Evolutionary conservation across 2,888 invertebrate genomes (phyloP), one percentile per base, ranked within the genome.

Genomic region (Sicus ferrugineus): DNA sequence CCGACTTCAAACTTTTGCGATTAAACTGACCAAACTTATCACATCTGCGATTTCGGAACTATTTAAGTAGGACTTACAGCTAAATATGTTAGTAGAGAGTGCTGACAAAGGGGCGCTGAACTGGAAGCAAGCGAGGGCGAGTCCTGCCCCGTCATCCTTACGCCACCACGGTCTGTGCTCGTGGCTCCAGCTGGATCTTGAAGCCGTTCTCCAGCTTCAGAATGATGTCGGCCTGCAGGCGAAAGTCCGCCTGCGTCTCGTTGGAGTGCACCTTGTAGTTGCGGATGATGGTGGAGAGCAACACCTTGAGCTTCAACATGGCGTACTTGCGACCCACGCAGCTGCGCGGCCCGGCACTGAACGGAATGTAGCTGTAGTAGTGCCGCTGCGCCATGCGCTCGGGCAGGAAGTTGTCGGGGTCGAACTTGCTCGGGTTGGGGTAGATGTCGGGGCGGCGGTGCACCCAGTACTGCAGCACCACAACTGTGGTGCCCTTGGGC

Each of bases 251-350:
- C 78, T 92, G 91, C 62, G 88, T 88, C 28, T 91, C 80, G 72
- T 89, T 89, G 0, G 91, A 91, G 19, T 86, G 85, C 19, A 91
- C 85, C 69, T 87, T 88, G 84, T 88, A 93, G 82, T 90, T 91
- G 70, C 93, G 89, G 72, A 93, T 81, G 56, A 92, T 88, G 4
- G 92, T 92, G 0, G 92, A 89, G 1, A 93, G 87, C 0, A 93
- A 86, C 16, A 93, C 89, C 84, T 93, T 93, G 71, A 93, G 85
- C 80, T 93, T 93, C 67, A 93, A 83, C 87, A 93, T 89, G n/a
- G 93, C 93, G 82, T 93, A 93, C 85, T 93, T 93, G 50, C 92
- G 90, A 62, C 92, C 93, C 26, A 93, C 93, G 81, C 93, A 93
- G 76, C 92, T 92, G 73, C 93, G 88, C 1, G 93, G 93, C 30